A percentile compares a stretch with the other conserved stretches of the same genome.
phyloP scores from a whole-genome alignment of 2,888 invertebrate genomes.

The Luperina testacea region DNA sequence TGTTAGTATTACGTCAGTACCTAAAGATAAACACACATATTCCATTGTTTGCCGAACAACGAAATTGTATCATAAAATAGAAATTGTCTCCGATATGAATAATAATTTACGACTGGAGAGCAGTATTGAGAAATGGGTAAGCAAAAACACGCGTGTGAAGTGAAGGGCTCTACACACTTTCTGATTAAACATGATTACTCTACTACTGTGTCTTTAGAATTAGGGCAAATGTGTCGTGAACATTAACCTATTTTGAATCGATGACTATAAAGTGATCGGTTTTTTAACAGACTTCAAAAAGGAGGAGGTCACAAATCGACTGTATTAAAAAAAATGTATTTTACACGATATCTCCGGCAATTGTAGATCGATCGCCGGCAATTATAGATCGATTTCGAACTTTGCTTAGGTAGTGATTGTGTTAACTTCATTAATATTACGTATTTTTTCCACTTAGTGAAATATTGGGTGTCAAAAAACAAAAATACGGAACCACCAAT shows the following conservation, averaged over 20 bases:
- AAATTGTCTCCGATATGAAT: slow-evolving; percentile 56
- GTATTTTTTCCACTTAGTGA: too few relatives aligned
- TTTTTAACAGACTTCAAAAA: background rate
- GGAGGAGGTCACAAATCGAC: background rate
- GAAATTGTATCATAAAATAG: slow-evolving; percentile 58
- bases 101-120: slow-evolving; percentile 52
- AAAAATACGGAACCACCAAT: background rate
- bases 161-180: slow-evolving; percentile 5
- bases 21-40: slow-evolving; percentile 50
- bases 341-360: too few relatives aligned
- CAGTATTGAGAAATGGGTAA: slow-evolving; percentile 28
- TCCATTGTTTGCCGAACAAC: slow-evolving; percentile 57
- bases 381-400: too few relatives aligned
- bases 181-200: background rate
- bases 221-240: background rate
- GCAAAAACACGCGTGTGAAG: slow-evolving; percentile 8
- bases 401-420: too few relatives aligned
- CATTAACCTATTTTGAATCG: background rate
- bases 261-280: background rate
- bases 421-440: too few relatives aligned
- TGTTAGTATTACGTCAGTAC: slow-evolving; percentile 52
- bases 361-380: too few relatives aligned
- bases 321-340: too few relatives aligned
- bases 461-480: background rate
- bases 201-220: background rate